Evolutionary conservation across 1,140 invertebrate genomes (phyloP), one percentile per base, ranked within the genome.

Genomic region (Yoshiicerus persimilis): DNA sequence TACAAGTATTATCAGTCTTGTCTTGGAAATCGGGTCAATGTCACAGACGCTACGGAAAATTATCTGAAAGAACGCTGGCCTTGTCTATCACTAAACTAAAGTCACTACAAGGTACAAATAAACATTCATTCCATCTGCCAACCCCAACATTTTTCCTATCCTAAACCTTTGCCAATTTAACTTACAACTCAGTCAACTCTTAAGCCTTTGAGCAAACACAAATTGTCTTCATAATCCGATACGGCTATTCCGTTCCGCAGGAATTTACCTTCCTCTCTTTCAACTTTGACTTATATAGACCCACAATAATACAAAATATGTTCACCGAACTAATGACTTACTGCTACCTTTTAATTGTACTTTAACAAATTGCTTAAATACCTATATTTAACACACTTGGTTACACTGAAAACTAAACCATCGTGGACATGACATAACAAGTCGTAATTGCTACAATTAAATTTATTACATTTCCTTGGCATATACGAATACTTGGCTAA

Each of bases 1-100:
- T 56, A 56, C 6, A 4, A 20, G 47, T 56, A 56, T 56, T 56
- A 56, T 56, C 47, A 56, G 47, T n/a, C 47, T 56, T 56, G 13
- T 38, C 75, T 80, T 32, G 32, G 38, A 32, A 80, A 80, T 80
- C 75, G 75, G 75, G 75, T 80, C 75, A 80, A 80, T 80, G 75
- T 80, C 75, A 80, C 75, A 80, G 30, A 36, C 30, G 32, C 75
- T 38, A 80, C 66, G 75, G 75, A 80, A 80, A 80, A 80, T 80
- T 80, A 80, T 80, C 75, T n/a, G 75, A 34, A 23, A 80, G 75
- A n/a, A 32, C 13, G 34, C 75, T 80, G 75, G 34, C 75, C 75
- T 80, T 80, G 75, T 80, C 75, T 80, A n/a, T 80, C 75, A 34
- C 32, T 80, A n/a, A 36, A 80, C 75, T 20, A 80, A 80, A 80